A percentile compares a stretch with the other conserved stretches of the same genome.
Conservation (phyloP, 2,888 invertebrate genomes). For the Steromphala cineraria region DNA sequence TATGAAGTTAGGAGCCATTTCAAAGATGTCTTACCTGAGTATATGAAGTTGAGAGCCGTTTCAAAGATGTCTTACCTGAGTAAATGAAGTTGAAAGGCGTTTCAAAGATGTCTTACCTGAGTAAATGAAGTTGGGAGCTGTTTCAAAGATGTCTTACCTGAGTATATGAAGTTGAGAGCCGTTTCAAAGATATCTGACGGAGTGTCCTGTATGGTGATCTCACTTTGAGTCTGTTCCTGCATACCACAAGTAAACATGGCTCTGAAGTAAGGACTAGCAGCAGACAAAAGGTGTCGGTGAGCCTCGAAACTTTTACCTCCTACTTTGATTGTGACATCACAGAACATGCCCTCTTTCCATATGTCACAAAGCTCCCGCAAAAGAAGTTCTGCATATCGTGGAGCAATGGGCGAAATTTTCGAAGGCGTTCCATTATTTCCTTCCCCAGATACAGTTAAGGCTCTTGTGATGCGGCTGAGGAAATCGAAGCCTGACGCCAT, state of each 20-base stretch:
- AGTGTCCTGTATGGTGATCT: constrained; percentile 83
- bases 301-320: constrained; percentile 76
- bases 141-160: too few species aligned
- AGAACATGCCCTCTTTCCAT: constrained; percentile 45
- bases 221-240: constrained; percentile 87
- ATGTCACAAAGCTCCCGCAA: constrained; percentile 28
- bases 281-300: constrained; percentile 89
- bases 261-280: constrained; percentile 93
- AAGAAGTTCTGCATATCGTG: constrained; percentile 1
- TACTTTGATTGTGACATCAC: constrained; percentile 59
- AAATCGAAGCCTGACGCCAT: neutral
- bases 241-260: constrained; percentile 93
- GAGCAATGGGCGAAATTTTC: neutral
- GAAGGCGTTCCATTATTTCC: neutral
- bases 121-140: too few species aligned
- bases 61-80: constrained; percentile 86
- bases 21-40: constrained; percentile 87
- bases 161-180: constrained; percentile 91
- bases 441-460: neutral
- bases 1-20: too few species aligned
- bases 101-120: too few species aligned
- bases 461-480: neutral
- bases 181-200: constrained; percentile 84
- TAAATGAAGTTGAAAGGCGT: too few species aligned
- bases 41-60: constrained; percentile 89